Percentiles rank a stretch among this genome's conserved stretches.
phyloP scores from a whole-genome alignment of 92 coral and sea anemone species.

The Umimayanthus kanabou region DNA sequence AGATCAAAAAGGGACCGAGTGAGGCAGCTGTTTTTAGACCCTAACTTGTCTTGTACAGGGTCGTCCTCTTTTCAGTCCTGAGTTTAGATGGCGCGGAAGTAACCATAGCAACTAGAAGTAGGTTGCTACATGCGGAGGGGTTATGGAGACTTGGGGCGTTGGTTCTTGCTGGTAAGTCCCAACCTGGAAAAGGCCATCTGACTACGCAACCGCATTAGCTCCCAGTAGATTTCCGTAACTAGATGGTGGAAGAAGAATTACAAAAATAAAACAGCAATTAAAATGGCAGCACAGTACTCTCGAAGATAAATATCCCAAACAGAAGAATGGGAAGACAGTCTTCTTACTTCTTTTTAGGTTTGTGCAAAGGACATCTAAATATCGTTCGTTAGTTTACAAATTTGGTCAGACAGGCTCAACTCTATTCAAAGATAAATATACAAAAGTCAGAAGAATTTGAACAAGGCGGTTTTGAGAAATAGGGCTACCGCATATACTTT shows the following conservation, averaged over 20 bases:
- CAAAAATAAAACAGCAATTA: background rate
- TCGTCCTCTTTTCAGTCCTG: background rate
- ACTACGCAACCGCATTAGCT: conserved; percentile 86
- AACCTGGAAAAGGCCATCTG: conserved; percentile 88
- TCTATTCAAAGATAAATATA: too few species aligned
- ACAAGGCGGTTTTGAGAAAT: too few species aligned
- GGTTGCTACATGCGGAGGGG: background rate
- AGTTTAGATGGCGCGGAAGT: background rate
- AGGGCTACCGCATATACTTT: too few species aligned
- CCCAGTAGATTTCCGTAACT: conserved; percentile 98
- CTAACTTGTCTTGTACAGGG: background rate
- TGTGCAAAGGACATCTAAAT: too few species aligned
- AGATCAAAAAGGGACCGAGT: background rate
- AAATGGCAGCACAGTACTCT: background rate
- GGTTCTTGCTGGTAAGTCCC: conserved; percentile 62
- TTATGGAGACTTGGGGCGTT: conserved; percentile 31
- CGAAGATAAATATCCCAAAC: too few species aligned
- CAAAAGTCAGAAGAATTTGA: too few species aligned
- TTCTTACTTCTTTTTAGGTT: too few species aligned
- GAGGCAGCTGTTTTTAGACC: background rate
- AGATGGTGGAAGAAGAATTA: background rate
- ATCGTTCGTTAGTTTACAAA: too few species aligned
- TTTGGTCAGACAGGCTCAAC: too few species aligned
- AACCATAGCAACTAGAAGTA: conserved; percentile 11
- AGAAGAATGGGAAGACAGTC: too few species aligned